phyloP scores from a whole-genome alignment of 2,797 vertebrate genomes.

The Ciconia nigra region DNA sequence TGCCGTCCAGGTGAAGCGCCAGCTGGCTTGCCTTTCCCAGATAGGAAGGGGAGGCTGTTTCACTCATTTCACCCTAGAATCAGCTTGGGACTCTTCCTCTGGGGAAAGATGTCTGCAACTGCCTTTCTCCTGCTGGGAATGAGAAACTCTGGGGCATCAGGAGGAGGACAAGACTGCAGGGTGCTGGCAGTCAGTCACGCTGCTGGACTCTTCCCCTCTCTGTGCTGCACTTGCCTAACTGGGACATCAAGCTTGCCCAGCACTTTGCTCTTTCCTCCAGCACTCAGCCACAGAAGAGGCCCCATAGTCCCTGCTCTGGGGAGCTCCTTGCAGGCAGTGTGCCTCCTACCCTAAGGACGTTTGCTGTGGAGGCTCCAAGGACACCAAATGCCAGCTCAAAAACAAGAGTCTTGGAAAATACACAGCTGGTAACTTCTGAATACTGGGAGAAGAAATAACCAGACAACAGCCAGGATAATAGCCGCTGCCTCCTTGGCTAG shows the following conservation, averaged over 20 bases:
- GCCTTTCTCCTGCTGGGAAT: not conserved
- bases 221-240: rapidly evolving
- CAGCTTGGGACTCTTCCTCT: not conserved
- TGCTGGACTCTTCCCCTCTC: not conserved
- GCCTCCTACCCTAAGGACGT: not conserved
- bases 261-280: not conserved
- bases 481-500: not conserved
- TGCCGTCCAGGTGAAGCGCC: not conserved
- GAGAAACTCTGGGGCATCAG: not conserved
- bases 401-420: not conserved
- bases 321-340: not conserved
- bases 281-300: not conserved
- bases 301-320: not conserved
- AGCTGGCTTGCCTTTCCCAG: not conserved
- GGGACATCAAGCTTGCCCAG: not conserved
- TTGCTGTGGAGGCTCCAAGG: not conserved
- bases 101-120: not conserved
- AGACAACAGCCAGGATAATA: not conserved
- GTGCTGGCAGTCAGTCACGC: rapidly evolving
- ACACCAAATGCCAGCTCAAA: not conserved
- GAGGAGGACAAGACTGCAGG: not conserved
- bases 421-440: not conserved
- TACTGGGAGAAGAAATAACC: not conserved
- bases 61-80: not conserved
- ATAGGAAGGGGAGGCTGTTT: not conserved